phyloP scores from a whole-genome alignment of 2,113 vertebrate species.

The Buteo buteo region DNA sequence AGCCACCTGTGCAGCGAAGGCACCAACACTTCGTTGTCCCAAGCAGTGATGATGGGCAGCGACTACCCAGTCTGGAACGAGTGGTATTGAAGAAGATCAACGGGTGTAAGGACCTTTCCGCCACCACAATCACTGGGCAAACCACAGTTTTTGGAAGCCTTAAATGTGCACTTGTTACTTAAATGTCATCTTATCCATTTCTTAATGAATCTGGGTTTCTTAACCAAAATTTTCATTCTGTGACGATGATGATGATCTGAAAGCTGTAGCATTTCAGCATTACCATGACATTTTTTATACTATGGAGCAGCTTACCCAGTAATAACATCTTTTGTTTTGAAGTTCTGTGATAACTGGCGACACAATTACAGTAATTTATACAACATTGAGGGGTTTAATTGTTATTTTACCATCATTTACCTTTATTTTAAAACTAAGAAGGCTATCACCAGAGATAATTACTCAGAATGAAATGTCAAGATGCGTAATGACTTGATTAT shows the following conservation, averaged over 20 bases:
- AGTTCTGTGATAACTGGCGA: neutral
- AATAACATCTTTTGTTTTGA: neutral
- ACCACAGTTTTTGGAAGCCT: neutral
- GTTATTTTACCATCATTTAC: neutral
- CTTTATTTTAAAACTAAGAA: neutral
- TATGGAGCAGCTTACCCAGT: neutral
- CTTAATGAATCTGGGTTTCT: neutral
- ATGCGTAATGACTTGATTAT: neutral
- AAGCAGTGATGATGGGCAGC: neutral
- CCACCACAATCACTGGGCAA: neutral
- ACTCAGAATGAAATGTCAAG: neutral
- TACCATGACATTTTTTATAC: neutral
- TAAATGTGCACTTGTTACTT: neutral
- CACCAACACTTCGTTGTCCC: fast-evolving
- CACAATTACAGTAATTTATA: neutral
- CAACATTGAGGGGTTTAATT: neutral
- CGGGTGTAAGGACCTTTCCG: neutral
- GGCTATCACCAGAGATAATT: neutral
- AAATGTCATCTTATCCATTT: neutral
- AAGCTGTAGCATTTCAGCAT: neutral
- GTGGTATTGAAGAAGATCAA: neutral
- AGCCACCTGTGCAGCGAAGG: fast-evolving
- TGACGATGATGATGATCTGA: neutral
- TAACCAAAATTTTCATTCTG: neutral
- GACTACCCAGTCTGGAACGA: neutral